Base-by-base conservation (phyloP, 1,140 invertebrate genomes). In the Acromyrmex heyeri region DNA sequence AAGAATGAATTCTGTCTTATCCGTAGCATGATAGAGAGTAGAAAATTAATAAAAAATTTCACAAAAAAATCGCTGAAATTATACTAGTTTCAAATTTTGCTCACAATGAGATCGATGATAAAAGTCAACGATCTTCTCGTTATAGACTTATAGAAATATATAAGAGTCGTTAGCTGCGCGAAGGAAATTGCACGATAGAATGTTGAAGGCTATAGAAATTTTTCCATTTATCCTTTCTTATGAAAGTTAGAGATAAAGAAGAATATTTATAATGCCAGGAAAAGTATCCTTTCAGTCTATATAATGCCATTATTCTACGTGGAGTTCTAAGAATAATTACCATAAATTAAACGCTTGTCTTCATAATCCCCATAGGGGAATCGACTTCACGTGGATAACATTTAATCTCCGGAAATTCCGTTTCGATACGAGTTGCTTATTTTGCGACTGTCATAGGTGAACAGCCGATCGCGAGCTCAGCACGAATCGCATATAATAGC, bases 401-500 rank as follows among this genome's bases (percentile, higher is more conserved):
- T 30, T 62, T 61, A 38, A 75, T 83, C 27, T 75, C 69, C 55
- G 38, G 55, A 75, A 73, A 83, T 27, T 50, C 18, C n/a, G 38
- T 59, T 82, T 44, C 24, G 53, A 82, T 72, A 34, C 53, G 34
- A 72, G 65, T 44, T 59, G 65, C 18, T 55, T 50, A 44, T 70
- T 81, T 27, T 8, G 65, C 78, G 67, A 12, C 50, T 72, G 69
- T 75, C 38, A 30, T 61, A 61, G 69, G 55, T 48, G 79, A 83
- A 75, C 55, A 79, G 53, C 59, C 53, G 50, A 69, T 81, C 77
- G 62, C 8, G 27, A 67, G n/a, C 16, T 16, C 34, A 59, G 16
- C 57, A 57, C n/a, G 30, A 65, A 21, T 83, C 30, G 16, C 24
- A 50, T 57, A 78, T 77, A 89, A 89, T 88, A 75, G 30, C 73